Evolutionary conservation across 2,888 invertebrate genomes (phyloP), one percentile per base, ranked within the genome.

Genomic region (Ormyrus nitidulus): DNA sequence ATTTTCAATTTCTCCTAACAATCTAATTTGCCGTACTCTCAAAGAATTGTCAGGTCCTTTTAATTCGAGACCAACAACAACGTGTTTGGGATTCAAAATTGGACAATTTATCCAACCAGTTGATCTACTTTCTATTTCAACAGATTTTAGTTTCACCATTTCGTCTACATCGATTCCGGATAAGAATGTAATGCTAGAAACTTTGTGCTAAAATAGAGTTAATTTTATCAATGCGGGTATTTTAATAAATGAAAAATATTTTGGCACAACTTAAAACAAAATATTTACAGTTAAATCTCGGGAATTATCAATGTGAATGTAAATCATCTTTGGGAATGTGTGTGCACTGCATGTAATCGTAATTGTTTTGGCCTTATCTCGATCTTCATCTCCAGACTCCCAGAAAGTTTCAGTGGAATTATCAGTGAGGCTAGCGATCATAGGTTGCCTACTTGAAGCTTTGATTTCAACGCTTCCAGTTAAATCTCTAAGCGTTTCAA

Each of bases 341-440:
- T 93, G 92, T 80, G 94, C 92, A 82, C 93, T 90, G 84, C 93
- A 94, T 0, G 93, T 92, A 34, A 96, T 92, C 75, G 95, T 96
- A 48, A 98, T 93, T 86, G 95, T 95, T 91, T 98, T 98, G 46
- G 96, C 95, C 90, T 97, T 97, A 90, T 97, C 98, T 78, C 96
- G 93, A 91, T 99, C 99, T 88, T 99, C 99, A 86, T 99, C 99
- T 0, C 98, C 98, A 56, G 98, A 98, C 91, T 99, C 99, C 99
- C 99, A 99, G 91, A 99, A 99, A 0, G 99, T 99, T 90, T 99
- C 99, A 0, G 98, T 98, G 6, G 97, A 97, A 86, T 96, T 96
- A 89, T 99, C 99, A 0, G 95, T 96, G 13, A 99, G 92, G 83
- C 98, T 97, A 2, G 95, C 96, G 5, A 97, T 95, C 97, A 99